Percentiles rank a stretch among this genome's conserved stretches.
These are phyloP conservation scores for Metaphire vulgaris DNA, from an alignment of 1,140 invertebrate species.

Conservation along the genomic window DNA sequence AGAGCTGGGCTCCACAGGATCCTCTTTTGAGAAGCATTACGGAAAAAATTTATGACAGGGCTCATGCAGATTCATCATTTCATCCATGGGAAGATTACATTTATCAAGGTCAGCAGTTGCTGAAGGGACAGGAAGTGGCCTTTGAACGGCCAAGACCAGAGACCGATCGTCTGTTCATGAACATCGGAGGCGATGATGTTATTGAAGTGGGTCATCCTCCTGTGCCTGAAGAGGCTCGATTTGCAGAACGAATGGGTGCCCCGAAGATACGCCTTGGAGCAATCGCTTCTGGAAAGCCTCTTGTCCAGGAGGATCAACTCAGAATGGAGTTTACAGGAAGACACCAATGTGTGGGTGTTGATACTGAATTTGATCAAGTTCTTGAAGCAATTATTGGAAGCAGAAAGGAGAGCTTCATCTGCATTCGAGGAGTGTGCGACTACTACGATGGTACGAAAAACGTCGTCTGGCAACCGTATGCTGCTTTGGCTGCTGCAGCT, in stretches of 20 bases:
- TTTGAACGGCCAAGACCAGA: conserved; percentile 69
- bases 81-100: conserved; percentile 61
- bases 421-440: conserved; percentile 66
- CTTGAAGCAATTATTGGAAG: conserved; percentile 74
- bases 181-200: conserved; percentile 78
- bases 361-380: conserved; percentile 33
- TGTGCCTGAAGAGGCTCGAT: conserved; percentile 45
- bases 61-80: too few relatives aligned
- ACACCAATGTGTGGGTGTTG: conserved; percentile 36
- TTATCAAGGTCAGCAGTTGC: conserved; percentile 57
- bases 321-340: conserved; percentile 19
- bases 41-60: conserved; percentile 13
- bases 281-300: conserved; percentile 19
- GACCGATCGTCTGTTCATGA: conserved; percentile 92
- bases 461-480: conserved; percentile 85
- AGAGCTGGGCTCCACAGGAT: conserved; percentile 39
- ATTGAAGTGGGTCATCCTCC: conserved; percentile 71
- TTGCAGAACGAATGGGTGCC: conserved; percentile 33
- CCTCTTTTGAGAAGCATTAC: conserved; percentile 3
- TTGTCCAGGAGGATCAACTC: conserved; percentile 15
- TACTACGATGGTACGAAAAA: conserved; percentile 23
- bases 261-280: conserved; percentile 35
- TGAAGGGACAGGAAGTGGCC: conserved; percentile 54
- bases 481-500: conserved; percentile 78
- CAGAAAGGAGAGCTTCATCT: conserved; percentile 76